Conservation (phyloP, 2,888 invertebrate genomes). For the Deilephila elpenor region DNA sequence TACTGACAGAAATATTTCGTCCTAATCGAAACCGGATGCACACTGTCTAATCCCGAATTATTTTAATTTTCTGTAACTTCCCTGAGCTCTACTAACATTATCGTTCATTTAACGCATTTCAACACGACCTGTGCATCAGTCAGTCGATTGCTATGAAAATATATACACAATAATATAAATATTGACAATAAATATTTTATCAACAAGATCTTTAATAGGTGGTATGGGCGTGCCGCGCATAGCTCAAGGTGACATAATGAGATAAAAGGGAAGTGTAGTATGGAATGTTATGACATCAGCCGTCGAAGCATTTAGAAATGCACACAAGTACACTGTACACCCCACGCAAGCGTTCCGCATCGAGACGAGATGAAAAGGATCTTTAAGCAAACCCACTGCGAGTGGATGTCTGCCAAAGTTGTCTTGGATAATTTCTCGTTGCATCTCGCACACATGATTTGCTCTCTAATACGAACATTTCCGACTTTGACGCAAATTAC, state of each 20-base stretch:
- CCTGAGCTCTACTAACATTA: too few species aligned
- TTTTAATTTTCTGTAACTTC: too few species aligned
- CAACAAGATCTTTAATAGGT: background rate
- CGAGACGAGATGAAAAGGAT: background rate
- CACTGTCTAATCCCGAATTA: too few species aligned
- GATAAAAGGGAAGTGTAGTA: conserved; percentile 11
- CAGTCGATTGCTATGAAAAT: background rate
- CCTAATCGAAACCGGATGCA: too few species aligned
- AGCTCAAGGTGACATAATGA: conserved; percentile 7
- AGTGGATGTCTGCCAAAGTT: too few species aligned
- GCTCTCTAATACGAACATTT: too few species aligned
- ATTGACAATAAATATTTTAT: background rate
- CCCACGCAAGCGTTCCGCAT: background rate
- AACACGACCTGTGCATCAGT: background rate
- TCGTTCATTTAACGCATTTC: too few species aligned
- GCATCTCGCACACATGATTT: too few species aligned
- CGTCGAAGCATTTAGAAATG: conserved; percentile 14
- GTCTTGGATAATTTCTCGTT: too few species aligned
- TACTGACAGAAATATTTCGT: too few species aligned
- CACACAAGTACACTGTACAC: background rate
- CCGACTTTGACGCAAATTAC: too few species aligned
- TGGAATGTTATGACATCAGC: conserved; percentile 23
- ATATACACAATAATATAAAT: background rate
- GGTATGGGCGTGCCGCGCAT: conserved; percentile 1
- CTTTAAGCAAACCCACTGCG: too few species aligned